A percentile compares a stretch with the other conserved stretches of the same genome.
Conservation (phyloP, 1,140 invertebrate genomes). For the Drosophila lowei region DNA sequence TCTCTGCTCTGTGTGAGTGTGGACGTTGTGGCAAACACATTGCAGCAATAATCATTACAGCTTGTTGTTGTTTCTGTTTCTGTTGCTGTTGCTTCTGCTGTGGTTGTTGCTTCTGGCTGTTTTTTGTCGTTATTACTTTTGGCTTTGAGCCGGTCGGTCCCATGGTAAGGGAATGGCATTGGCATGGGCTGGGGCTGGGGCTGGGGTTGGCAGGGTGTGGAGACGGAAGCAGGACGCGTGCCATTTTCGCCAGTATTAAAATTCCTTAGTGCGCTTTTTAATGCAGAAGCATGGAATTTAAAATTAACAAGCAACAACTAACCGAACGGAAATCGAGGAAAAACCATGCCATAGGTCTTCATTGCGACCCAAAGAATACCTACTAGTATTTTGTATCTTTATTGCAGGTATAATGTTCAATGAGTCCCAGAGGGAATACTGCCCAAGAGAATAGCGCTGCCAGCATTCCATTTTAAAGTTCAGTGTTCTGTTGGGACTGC, state of each 20-base stretch:
- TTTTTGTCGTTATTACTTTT: conserved; percentile 71
- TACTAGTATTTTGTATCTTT: no score
- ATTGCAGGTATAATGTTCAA: no score
- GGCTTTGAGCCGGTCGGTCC: conserved; percentile 46
- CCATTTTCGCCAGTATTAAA: conserved; percentile 72
- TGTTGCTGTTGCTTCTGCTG: conserved; percentile 27
- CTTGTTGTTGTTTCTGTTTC: conserved; percentile 65
- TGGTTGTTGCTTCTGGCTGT: conserved; percentile 45
- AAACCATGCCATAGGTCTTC: conserved; percentile 44
- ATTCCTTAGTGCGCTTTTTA: conserved; percentile 67
- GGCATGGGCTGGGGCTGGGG: neutral
- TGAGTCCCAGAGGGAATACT: no score
- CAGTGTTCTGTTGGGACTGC: no score
- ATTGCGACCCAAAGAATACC: conserved; percentile 7
- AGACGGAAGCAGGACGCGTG: conserved; percentile 10
- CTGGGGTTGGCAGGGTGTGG: neutral
- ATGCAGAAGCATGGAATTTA: conserved; percentile 77
- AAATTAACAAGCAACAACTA: conserved; percentile 73
- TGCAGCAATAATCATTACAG: conserved; percentile 78
- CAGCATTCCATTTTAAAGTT: no score
- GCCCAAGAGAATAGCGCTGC: no score
- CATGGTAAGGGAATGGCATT: neutral
- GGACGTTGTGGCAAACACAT: conserved; percentile 77
- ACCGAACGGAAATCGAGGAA: conserved; percentile 46
- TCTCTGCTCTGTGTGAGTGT: conserved; percentile 23